These are phyloP conservation scores for Ondatra zibethicus DNA, from an alignment of 2,113 vertebrate genomes.

Conservation along the genomic window DNA sequence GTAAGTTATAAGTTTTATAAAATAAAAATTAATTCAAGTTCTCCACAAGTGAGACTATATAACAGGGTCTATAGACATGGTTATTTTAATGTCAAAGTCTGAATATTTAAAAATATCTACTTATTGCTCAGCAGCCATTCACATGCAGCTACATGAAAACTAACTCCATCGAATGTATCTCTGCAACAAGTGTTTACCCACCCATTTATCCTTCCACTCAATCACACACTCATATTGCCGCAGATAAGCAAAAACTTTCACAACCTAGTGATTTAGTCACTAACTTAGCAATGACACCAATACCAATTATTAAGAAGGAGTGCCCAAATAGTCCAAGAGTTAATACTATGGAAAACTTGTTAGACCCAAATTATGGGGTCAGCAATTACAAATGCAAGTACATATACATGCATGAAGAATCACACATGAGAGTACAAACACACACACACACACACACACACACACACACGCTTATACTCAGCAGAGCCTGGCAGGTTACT, in stretches of 20 bases:
- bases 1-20: constrained; percentile 76
- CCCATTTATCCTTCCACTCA: neutral
- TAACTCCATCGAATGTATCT: neutral
- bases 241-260: neutral
- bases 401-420: neutral
- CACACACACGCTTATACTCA: neutral
- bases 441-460: neutral
- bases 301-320: neutral
- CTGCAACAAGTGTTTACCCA: constrained; percentile 28
- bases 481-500: neutral
- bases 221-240: neutral
- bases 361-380: neutral
- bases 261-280: neutral
- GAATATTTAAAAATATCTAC: constrained; percentile 46
- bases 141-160: neutral
- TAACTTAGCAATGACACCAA: neutral
- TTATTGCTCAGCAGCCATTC: constrained; percentile 36
- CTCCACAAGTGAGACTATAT: constrained; percentile 31
- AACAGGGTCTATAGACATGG: neutral
- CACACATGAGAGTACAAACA: neutral
- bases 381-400: neutral
- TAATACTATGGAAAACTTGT: neutral
- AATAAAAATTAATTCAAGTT: constrained; percentile 72
- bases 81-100: constrained; percentile 62
- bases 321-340: neutral